Percentiles rank a stretch among this genome's conserved stretches.
Evolutionary conservation across 2,113 vertebrate species (phyloP).

Genomic region (Ranitomeya variabilis): DNA sequence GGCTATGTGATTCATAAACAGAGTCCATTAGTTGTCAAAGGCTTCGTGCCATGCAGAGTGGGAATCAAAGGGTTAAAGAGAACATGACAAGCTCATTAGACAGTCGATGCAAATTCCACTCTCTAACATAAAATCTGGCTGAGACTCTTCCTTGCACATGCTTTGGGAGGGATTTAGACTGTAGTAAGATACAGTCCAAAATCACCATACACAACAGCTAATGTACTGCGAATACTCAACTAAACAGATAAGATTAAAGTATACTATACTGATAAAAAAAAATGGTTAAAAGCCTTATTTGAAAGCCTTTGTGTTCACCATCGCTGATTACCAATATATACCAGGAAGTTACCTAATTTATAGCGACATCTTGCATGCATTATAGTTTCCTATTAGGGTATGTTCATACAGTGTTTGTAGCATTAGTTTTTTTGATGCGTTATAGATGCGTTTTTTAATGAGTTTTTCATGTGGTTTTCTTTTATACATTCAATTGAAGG

Average conservation of each 20-base stretch:
- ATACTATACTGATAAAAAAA: too few relatives aligned
- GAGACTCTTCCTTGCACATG: background rate
- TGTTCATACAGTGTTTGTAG: background rate
- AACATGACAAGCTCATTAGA: background rate
- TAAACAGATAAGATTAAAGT: background rate
- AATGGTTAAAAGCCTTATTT: too few relatives aligned
- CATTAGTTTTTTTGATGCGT: too few relatives aligned
- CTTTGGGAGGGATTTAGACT: background rate
- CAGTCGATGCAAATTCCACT: background rate
- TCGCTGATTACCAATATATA: too few relatives aligned
- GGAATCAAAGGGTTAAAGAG: background rate
- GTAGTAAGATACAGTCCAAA: background rate
- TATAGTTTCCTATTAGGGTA: background rate
- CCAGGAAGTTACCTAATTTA: too few relatives aligned
- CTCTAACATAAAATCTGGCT: background rate
- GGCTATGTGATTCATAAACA: background rate
- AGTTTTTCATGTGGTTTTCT: too few relatives aligned
- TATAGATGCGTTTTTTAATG: too few relatives aligned
- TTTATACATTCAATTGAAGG: too few relatives aligned
- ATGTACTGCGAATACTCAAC: background rate
- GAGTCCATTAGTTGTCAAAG: background rate
- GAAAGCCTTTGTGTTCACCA: too few relatives aligned
- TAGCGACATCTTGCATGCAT: background rate
- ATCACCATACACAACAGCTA: too few relatives aligned
- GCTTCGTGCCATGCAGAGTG: background rate